Base-by-base conservation (phyloP, 2,113 vertebrate species). In the Halcyon malimbica region DNA sequence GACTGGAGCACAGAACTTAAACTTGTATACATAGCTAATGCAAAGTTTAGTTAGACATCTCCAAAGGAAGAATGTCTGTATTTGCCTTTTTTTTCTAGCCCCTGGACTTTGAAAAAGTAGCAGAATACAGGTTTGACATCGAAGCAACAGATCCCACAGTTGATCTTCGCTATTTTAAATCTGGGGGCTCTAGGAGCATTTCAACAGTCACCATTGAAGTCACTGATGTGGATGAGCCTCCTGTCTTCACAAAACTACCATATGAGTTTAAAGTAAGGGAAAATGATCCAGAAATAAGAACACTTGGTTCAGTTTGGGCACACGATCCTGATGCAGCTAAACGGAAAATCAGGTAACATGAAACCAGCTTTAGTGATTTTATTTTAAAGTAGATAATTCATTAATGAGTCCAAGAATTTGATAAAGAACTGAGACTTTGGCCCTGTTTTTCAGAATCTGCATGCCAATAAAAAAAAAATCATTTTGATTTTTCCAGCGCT, bases 191-290 rank as follows among this genome's bases (percentile, higher is more conserved):
- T 8, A 96, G 68, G 24, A 98, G 97, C 90, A 96, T 94, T 18
- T 96, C 98, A 3, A 77, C 94, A 1, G 97, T 99, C 94, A 90
- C 78, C 69, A 97, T 99, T 54, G 97, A 91, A 3, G 98, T 99
- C 71, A 80, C 95, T 0, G 99, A 99, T 2, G 98, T 99, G 8
- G 99, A 99, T 0, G 99, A 99, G 96, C 98, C 99, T 1, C 99
- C 99, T 0, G 90, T 98, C 63, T 99, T 99, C 97, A 88, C 83
- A 10, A 70, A 97, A 25, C 35, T 56, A 11, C 97, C 91, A 3
- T 99, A 99, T 70, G 97, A 89, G 21, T 99, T 99, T 78, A 97
- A 41, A 16, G 97, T 99, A 28, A 10, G 5, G 12, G 99, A 99
- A 76, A 99, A 99, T 8, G 97, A 98, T 2, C 50, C 44, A 62